These are phyloP conservation scores for Drosophila kanapiae DNA, from an alignment of 1,140 invertebrate species.

Conservation along the genomic window DNA sequence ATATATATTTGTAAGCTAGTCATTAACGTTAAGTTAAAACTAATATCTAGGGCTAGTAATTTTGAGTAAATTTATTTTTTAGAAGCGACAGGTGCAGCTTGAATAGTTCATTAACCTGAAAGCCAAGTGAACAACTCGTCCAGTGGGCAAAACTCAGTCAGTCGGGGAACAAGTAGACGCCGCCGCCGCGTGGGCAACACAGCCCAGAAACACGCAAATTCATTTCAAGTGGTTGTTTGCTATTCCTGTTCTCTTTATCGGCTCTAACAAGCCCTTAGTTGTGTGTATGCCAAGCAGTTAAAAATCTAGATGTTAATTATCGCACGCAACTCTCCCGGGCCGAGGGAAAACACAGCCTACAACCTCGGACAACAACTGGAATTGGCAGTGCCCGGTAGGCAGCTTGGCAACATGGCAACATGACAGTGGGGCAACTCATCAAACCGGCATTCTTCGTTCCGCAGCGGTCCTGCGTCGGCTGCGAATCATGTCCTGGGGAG, in stretches of 20 bases:
- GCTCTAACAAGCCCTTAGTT: conserved; percentile 69
- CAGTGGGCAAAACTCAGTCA: conserved; percentile 11
- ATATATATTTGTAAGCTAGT: not conserved
- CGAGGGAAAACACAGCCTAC: conserved; percentile 21
- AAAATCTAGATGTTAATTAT: conserved; percentile 77
- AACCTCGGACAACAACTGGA: conserved; percentile 11
- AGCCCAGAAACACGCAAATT: conserved; percentile 60
- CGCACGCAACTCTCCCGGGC: conserved; percentile 63
- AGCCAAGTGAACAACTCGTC: conserved; percentile 54
- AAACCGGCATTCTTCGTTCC: conserved; percentile 25
- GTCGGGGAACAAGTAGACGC: conserved; percentile 13
- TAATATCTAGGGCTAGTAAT: not conserved
- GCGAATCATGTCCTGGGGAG: conserved; percentile 13
- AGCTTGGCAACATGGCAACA: conserved; percentile 17
- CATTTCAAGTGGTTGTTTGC: conserved; percentile 55
- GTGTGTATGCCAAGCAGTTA: conserved; percentile 77
- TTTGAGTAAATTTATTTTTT: not conserved
- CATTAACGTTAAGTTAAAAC: too few relatives aligned
- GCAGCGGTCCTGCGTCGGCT: conserved; percentile 7
- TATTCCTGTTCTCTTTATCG: conserved; percentile 60
- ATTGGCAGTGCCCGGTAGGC: conserved; percentile 18
- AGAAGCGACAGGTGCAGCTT: conserved; percentile 12
- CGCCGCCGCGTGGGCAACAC: conserved; percentile 43
- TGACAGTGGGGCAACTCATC: conserved; percentile 21
- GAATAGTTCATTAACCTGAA: conserved; percentile 59